Base-by-base conservation (phyloP, 2,797 vertebrate species). In the Natrix natrix region DNA sequence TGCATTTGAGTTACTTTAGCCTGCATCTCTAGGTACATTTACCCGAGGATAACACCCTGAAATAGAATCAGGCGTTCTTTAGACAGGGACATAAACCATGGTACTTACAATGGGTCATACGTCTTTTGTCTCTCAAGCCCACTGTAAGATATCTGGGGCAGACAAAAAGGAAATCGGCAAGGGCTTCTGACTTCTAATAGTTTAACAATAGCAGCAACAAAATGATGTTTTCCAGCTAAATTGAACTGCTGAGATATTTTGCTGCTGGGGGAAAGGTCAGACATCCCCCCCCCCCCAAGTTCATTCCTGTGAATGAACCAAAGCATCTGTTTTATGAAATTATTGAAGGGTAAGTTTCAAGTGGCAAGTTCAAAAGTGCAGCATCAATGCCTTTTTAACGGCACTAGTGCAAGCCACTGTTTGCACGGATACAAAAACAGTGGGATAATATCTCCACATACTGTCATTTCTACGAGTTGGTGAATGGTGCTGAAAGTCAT, bases 401-500 rank as follows among this genome's bases (percentile, higher is more conserved):
- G 61, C 63, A 88, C 16, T 63, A 2, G 66, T 89, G 43, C 63
- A 88, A 93, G 90, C 56, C 28, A 61, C 56, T 88, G 48, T 88
- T 91, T 91, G 86, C 56, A 83, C 43, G 20, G 32, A 48, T 91
- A 16, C 52, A 20, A 89, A 86, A 89, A 32, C 56, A 56, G 32
- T 89, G 32, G 66, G 87, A 91, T 89, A 89, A 60, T 20, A 17
- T 88, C n/a, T 83, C 37, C 83, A 28, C 61, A 11, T 52, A 91
- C 87, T 59, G 43, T 56, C 89, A 91, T 66, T 93, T 93, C 14
- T 63, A 74, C 4, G 59, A 52, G 28, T 91, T 91, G 88, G 90
- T 61, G 90, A 93, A 83, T 88, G 86, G 69, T 88, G 37, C 87
- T 91, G 90, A 86, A 91, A 91, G 90, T 93, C 59, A 93, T 93